Conservation (phyloP, 2,113 vertebrate species). For the Smithornis capensis region DNA sequence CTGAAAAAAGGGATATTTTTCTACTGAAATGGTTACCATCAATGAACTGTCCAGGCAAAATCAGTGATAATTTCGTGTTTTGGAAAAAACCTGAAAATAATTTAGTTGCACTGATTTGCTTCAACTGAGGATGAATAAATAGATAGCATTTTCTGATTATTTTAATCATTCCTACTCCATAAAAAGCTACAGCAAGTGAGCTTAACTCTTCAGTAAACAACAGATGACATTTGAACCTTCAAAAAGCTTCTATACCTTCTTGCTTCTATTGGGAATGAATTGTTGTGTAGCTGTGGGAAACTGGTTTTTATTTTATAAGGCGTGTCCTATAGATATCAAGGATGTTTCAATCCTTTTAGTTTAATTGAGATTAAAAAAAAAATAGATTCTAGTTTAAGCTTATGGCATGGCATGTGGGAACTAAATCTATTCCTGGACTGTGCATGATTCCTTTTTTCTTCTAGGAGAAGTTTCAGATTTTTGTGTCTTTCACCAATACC, state of each 20-base stretch:
- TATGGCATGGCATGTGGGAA: neutral
- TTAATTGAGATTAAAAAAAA: neutral
- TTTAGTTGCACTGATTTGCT: neutral
- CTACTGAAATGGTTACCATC: neutral
- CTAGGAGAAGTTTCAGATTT: neutral
- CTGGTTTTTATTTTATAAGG: neutral
- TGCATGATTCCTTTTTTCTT: neutral
- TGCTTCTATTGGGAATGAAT: neutral
- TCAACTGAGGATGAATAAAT: neutral
- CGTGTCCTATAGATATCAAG: neutral
- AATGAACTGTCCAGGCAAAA: neutral
- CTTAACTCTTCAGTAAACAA: neutral
- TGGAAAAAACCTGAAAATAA: neutral
- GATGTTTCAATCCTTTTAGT: neutral
- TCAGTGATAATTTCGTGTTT: neutral
- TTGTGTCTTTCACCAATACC: neutral
- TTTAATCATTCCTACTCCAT: neutral
- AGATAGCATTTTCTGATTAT: neutral
- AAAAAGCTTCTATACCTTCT: neutral
- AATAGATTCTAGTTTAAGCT: neutral
- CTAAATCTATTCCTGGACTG: neutral
- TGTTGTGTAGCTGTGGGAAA: neutral
- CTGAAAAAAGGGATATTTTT: neutral
- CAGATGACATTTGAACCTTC: neutral
- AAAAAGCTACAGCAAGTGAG: neutral